These are phyloP conservation scores for Hypercompe scribonia DNA, from an alignment of 2,888 invertebrate genomes.

Conservation along the genomic window DNA sequence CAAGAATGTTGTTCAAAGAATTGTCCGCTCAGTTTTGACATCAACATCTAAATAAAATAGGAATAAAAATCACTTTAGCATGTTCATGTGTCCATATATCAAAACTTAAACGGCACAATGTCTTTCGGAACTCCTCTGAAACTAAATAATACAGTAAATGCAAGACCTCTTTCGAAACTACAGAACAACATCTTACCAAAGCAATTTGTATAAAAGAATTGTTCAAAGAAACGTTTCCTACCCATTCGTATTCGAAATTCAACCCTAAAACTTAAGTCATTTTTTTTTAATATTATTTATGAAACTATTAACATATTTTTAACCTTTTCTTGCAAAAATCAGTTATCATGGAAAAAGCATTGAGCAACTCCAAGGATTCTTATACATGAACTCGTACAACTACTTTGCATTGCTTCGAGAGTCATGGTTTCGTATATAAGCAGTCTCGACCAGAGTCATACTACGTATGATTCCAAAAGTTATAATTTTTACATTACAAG, in stretches of 20 bases:
- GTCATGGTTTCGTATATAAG: too few species aligned
- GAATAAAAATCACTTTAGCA: slow-evolving; percentile 38
- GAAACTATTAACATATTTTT: too few species aligned
- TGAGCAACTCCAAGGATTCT: background rate
- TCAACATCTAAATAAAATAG: slow-evolving; percentile 19
- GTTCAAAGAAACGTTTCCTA: slow-evolving; percentile 54
- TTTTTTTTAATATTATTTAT: too few species aligned
- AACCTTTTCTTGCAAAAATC: background rate
- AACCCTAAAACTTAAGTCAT: too few species aligned
- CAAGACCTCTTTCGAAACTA: slow-evolving; percentile 56
- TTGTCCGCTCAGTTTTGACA: background rate
- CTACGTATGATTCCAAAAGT: background rate
- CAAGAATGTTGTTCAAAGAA: background rate
- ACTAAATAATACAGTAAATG: slow-evolving; percentile 52
- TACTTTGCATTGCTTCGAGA: background rate
- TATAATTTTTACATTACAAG: too few species aligned
- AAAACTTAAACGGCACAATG: slow-evolving; percentile 50
- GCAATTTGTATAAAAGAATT: slow-evolving; percentile 69
- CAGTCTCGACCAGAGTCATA: background rate
- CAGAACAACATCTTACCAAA: slow-evolving; percentile 65
- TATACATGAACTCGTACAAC: background rate
- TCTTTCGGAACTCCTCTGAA: slow-evolving; percentile 49
- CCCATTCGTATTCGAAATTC: slow-evolving; percentile 29
- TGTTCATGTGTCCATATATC: slow-evolving; percentile 38
- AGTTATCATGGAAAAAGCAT: background rate